phyloP scores from a whole-genome alignment of 2,797 vertebrate genomes.

The Parambassis ranga region DNA sequence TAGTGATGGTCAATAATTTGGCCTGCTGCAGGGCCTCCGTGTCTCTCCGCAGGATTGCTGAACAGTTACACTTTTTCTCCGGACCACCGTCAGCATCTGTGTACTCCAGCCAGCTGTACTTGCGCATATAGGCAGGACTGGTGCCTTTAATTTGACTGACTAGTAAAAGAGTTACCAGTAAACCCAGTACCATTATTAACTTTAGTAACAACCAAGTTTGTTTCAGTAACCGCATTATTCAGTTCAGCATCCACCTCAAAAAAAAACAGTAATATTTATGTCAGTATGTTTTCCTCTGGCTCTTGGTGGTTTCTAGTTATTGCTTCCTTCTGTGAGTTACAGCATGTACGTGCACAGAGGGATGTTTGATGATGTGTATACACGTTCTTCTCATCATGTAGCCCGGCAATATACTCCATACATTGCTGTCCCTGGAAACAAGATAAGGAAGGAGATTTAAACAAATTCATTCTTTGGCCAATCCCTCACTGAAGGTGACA shows the following conservation, averaged over 20 bases:
- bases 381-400: background rate
- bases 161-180: background rate
- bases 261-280: background rate
- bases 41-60: constrained; percentile 80
- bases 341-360: background rate
- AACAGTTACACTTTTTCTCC: constrained; percentile 77
- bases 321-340: background rate
- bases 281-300: background rate
- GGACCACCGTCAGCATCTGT: constrained; percentile 55
- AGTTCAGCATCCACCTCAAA: background rate
- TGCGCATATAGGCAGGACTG: background rate
- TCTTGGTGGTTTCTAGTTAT: background rate
- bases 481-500: too few species aligned
- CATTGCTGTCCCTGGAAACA: background rate
- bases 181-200: constrained; percentile 2
- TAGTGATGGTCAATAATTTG: constrained; percentile 77
- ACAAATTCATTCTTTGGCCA: too few species aligned
- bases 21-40: constrained; percentile 75
- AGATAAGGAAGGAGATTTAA: too few species aligned
- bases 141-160: background rate
- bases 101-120: constrained; percentile 69
- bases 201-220: background rate
- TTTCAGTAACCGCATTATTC: constrained; percentile 1
- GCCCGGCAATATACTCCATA: background rate
- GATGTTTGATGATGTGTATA: background rate